Evolutionary conservation across 2,797 vertebrate species (phyloP).

Genomic region (Pantherophis alleghaniensis): DNA sequence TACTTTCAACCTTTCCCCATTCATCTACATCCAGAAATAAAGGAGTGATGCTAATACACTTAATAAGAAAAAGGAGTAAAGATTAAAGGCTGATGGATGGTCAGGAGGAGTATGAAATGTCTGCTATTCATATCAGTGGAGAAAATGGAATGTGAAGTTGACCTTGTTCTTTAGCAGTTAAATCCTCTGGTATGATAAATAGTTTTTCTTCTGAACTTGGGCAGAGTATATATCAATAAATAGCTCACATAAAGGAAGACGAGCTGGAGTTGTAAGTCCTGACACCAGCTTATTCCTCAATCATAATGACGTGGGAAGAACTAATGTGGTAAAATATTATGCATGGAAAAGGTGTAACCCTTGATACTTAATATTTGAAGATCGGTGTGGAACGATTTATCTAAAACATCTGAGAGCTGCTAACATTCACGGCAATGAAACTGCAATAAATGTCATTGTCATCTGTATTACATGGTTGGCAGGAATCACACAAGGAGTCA

Average conservation of each 20-base stretch:
- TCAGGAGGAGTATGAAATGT: not conserved
- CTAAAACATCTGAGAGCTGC: not conserved
- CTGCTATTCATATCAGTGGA: rapidly evolving
- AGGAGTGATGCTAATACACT: not conserved
- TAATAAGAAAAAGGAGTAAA: constrained; percentile 14
- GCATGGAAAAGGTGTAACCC: not conserved
- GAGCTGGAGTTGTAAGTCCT: not conserved
- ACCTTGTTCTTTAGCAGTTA: not conserved
- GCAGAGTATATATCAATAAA: not conserved
- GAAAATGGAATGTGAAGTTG: not conserved
- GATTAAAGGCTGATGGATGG: not conserved
- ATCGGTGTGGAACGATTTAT: not conserved
- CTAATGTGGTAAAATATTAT: not conserved
- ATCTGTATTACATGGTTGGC: not conserved
- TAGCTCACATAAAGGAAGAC: not conserved
- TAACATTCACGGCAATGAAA: not conserved
- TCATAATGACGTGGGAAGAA: not conserved
- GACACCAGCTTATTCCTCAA: not conserved
- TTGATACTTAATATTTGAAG: not conserved
- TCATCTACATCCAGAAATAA: rapidly evolving
- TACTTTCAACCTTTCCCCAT: constrained; percentile 8
- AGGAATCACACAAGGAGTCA: not conserved
- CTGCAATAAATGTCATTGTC: not conserved
- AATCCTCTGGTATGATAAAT: not conserved
- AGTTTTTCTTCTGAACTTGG: not conserved